These are phyloP conservation scores for Acanthurus leucopareius DNA, from an alignment of 2,797 vertebrate species.

Conservation along the genomic window DNA sequence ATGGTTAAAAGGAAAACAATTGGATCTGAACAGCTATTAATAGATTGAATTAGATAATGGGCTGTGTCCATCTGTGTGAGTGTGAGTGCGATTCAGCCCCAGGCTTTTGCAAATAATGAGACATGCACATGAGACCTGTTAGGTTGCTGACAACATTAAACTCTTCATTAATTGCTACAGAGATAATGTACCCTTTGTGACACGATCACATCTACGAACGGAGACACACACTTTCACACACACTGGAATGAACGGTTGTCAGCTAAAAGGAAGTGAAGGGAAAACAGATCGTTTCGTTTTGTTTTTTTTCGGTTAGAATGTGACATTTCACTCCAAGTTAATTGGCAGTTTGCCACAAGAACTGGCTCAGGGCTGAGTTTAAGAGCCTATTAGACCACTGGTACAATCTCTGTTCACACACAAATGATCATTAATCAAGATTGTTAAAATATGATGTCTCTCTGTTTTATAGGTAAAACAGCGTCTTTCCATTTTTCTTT, in stretches of 20 bases:
- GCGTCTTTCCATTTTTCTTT: conserved; percentile 3
- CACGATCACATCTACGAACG: conserved; percentile 34
- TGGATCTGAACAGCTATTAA: conserved; percentile 35
- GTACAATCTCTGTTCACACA: conserved; percentile 10
- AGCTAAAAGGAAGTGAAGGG: conserved; percentile 12
- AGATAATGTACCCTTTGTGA: conserved; percentile 59
- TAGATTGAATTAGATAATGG: conserved; percentile 35
- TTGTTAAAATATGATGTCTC: conserved; percentile 9
- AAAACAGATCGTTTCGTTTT: conserved; percentile 29
- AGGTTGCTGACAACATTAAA: conserved; percentile 75
- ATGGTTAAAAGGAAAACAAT: conserved; percentile 23
- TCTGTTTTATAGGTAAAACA: neutral
- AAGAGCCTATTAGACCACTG: conserved; percentile 32
- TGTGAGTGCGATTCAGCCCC: conserved; percentile 44
- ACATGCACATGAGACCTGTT: conserved; percentile 72
- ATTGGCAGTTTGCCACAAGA: conserved; percentile 41
- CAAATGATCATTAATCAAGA: conserved; percentile 18
- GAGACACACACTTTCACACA: conserved; percentile 5
- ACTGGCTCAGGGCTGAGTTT: conserved; percentile 9
- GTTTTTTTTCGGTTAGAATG: conserved; percentile 20
- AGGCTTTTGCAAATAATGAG: conserved; percentile 75
- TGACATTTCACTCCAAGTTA: conserved; percentile 48
- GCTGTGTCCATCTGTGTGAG: conserved; percentile 2
- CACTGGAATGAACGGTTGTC: conserved; percentile 1
- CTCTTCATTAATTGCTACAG: conserved; percentile 77